A percentile compares a stretch with the other conserved stretches of the same genome.
These are phyloP conservation scores for Molossus alvarezi DNA, from an alignment of 2,797 vertebrate species.

Conservation along the genomic window DNA sequence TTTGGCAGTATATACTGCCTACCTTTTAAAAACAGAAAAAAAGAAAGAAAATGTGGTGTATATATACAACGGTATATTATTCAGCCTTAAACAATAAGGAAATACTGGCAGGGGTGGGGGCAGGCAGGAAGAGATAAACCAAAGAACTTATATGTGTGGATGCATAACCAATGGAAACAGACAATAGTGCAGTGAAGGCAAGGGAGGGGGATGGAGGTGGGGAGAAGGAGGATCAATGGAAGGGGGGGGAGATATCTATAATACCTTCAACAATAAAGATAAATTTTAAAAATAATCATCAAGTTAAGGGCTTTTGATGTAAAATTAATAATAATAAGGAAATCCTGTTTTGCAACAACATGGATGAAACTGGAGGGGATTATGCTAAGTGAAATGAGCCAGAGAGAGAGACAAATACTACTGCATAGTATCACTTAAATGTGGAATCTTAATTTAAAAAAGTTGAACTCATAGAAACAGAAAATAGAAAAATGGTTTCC, in stretches of 20 bases:
- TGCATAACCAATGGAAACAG: too few relatives aligned
- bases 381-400: background rate
- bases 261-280: too few relatives aligned
- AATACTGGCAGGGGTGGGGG: too few relatives aligned
- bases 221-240: too few relatives aligned
- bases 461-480: background rate
- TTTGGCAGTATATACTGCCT: background rate
- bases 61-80: background rate
- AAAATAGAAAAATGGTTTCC: background rate
- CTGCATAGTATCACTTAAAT: background rate
- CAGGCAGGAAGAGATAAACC: too few relatives aligned
- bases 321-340: background rate
- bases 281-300: too few relatives aligned
- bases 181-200: too few relatives aligned
- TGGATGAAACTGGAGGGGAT: background rate
- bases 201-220: too few relatives aligned
- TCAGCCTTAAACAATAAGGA: background rate
- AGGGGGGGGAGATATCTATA: too few relatives aligned
- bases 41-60: background rate
- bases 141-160: too few relatives aligned
- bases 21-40: background rate
- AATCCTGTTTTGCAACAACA: background rate
- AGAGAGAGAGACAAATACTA: background rate
- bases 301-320: too few relatives aligned
- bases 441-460: background rate